A percentile compares a stretch with the other conserved stretches of the same genome.
phyloP scores from a whole-genome alignment of 1,140 invertebrate species.

The Microplitis mediator region DNA sequence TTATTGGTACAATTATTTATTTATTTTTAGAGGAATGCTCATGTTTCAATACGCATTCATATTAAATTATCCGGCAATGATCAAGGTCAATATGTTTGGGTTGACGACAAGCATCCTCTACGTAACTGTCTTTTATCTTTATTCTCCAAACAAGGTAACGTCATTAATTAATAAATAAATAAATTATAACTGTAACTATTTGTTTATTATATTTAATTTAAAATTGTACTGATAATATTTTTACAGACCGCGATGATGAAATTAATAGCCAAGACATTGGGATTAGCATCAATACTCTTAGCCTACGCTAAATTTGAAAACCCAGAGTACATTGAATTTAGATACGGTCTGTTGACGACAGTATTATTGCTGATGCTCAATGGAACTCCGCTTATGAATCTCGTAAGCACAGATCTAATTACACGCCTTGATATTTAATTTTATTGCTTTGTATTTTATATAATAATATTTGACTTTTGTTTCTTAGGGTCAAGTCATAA shows the following conservation, averaged over 20 bases:
- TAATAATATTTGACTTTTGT: slow-evolving; percentile 30
- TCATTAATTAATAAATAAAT: not conserved
- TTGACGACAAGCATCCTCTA: slow-evolving; percentile 71
- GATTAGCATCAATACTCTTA: slow-evolving; percentile 66
- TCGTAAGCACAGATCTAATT: slow-evolving; percentile 64
- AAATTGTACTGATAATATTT: not conserved
- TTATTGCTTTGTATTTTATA: not conserved
- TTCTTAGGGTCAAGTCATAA: slow-evolving; percentile 72
- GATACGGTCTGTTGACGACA: slow-evolving; percentile 74
- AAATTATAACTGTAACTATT: not conserved
- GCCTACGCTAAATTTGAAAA: slow-evolving; percentile 70
- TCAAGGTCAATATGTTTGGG: slow-evolving; percentile 75
- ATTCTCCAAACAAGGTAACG: slow-evolving; percentile 63
- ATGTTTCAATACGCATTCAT: slow-evolving; percentile 75
- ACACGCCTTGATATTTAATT: slow-evolving; percentile 26
- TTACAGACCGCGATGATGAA: slow-evolving; percentile 42
- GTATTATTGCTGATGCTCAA: slow-evolving; percentile 71
- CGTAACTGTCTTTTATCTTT: slow-evolving; percentile 69
- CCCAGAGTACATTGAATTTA: slow-evolving; percentile 68
- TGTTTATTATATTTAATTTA: too few species aligned
- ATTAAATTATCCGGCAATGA: slow-evolving; percentile 73
- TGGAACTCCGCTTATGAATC: slow-evolving; percentile 71
- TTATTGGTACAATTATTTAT: slow-evolving; percentile 1
- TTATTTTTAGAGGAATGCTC: slow-evolving; percentile 66
- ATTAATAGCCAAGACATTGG: slow-evolving; percentile 59